These are phyloP conservation scores for Sphenodon punctatus DNA, from an alignment of 2,797 vertebrate genomes.

Conservation along the genomic window DNA sequence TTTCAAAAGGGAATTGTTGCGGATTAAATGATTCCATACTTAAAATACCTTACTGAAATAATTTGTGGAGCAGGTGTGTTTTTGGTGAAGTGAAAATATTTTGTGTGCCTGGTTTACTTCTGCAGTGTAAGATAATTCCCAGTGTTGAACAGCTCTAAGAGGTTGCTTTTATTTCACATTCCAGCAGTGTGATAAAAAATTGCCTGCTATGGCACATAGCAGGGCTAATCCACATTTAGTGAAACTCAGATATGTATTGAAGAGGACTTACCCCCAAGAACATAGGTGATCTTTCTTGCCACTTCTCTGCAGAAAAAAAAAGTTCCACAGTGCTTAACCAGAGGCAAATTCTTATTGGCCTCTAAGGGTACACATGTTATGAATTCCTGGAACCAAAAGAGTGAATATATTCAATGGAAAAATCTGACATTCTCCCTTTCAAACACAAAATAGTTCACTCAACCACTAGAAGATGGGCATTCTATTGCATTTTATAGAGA, in stretches of 20 bases:
- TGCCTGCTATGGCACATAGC: not conserved
- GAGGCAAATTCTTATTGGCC: not conserved
- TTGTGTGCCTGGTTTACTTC: not conserved
- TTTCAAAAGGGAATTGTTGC: not conserved
- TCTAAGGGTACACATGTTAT: not conserved
- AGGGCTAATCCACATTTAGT: not conserved
- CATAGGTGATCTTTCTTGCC: not conserved
- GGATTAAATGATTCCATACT: not conserved
- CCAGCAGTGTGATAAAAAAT: not conserved
- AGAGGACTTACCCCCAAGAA: not conserved
- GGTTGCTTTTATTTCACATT: not conserved
- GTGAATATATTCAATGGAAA: too few species aligned
- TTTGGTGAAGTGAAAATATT: not conserved
- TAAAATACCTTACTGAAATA: not conserved
- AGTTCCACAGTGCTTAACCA: not conserved
- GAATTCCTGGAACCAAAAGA: not conserved
- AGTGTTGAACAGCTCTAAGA: not conserved
- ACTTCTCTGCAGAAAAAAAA: not conserved
- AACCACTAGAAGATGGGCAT: not conserved
- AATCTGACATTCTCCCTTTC: too few species aligned
- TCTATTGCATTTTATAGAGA: accelerated
- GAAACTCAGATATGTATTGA: not conserved
- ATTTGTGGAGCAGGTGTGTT: not conserved
- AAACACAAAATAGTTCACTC: too few species aligned
- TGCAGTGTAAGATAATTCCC: not conserved